A percentile compares a stretch with the other conserved stretches of the same genome.
phyloP scores from a whole-genome alignment of 1,140 invertebrate species.

The Telenomus remus region DNA sequence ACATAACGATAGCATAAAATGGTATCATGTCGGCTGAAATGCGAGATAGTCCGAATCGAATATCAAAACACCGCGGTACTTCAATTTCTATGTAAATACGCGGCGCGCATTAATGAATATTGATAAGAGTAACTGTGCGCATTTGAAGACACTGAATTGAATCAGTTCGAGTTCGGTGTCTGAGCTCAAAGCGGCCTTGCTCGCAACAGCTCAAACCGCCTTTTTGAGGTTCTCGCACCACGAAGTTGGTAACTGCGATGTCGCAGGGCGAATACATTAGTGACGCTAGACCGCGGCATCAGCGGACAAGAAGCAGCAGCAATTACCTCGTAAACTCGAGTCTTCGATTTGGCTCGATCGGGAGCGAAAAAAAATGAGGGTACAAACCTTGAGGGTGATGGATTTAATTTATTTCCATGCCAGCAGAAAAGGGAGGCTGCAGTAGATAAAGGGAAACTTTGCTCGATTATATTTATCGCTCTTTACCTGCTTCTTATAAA shows the following conservation, averaged over 20 bases:
- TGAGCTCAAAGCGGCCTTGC: slow-evolving; percentile 56
- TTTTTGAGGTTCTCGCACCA: slow-evolving; percentile 58
- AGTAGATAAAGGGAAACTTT: slow-evolving; percentile 46
- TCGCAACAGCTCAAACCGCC: slow-evolving; percentile 58
- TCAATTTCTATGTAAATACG: slow-evolving; percentile 56
- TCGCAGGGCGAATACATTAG: slow-evolving; percentile 55
- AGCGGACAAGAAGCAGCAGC: slow-evolving; percentile 37
- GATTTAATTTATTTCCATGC: slow-evolving; percentile 64
- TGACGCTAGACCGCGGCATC: slow-evolving; percentile 45
- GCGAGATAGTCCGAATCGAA: slow-evolving; percentile 24
- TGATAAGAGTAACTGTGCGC: slow-evolving; percentile 56
- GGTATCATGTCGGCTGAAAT: slow-evolving; percentile 28
- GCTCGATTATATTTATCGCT: slow-evolving; percentile 57
- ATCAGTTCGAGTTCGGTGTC: slow-evolving; percentile 57
- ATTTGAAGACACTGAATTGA: slow-evolving; percentile 57
- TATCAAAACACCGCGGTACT: slow-evolving; percentile 26
- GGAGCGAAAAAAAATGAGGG: slow-evolving; percentile 55
- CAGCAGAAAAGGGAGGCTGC: slow-evolving; percentile 42
- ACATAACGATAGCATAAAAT: slow-evolving; percentile 41
- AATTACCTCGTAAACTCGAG: slow-evolving; percentile 60
- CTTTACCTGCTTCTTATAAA: slow-evolving; percentile 36
- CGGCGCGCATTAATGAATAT: slow-evolving; percentile 52
- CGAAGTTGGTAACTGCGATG: slow-evolving; percentile 56
- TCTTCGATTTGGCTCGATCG: slow-evolving; percentile 57
- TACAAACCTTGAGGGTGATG: slow-evolving; percentile 54